These are phyloP conservation scores for Odontamblyopus lacepedii DNA, from an alignment of 2,797 vertebrate genomes.

Conservation along the genomic window DNA sequence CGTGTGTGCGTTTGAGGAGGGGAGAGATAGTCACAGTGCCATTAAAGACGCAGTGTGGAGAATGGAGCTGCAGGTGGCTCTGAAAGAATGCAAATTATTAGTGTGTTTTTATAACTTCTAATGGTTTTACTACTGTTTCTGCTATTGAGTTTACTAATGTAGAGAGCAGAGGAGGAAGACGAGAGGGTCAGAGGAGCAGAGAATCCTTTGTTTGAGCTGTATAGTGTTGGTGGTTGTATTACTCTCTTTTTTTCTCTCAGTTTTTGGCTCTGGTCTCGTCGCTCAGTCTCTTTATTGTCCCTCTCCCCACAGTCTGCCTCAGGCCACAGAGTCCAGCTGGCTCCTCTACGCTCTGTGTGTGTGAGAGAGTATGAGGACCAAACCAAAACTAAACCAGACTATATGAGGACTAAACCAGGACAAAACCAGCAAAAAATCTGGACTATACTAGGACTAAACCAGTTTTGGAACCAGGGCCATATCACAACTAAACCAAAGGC, in stretches of 20 bases:
- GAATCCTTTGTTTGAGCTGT: background rate
- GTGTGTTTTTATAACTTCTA: background rate
- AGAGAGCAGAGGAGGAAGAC: background rate
- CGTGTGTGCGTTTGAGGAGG: conserved; percentile 50
- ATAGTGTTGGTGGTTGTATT: background rate
- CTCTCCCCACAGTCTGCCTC: conserved; percentile 42
- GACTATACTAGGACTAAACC: background rate
- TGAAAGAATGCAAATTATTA: background rate
- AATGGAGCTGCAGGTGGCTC: background rate
- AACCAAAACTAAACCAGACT: background rate
- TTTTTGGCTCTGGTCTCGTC: background rate
- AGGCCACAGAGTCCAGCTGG: conserved; percentile 68
- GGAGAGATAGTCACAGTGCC: conserved; percentile 70
- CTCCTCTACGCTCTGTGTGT: background rate
- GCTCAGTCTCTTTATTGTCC: background rate
- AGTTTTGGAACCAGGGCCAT: background rate
- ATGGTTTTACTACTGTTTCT: background rate
- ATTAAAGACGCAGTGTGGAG: conserved; percentile 38
- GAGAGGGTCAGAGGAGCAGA: background rate
- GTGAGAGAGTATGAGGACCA: background rate
- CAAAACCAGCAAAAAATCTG: background rate
- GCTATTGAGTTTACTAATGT: background rate
- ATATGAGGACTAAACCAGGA: background rate
- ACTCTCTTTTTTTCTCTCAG: background rate
- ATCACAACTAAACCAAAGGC: background rate